phyloP scores from a whole-genome alignment of 2,888 invertebrate species.

The Sarcophaga caerulescens region DNA sequence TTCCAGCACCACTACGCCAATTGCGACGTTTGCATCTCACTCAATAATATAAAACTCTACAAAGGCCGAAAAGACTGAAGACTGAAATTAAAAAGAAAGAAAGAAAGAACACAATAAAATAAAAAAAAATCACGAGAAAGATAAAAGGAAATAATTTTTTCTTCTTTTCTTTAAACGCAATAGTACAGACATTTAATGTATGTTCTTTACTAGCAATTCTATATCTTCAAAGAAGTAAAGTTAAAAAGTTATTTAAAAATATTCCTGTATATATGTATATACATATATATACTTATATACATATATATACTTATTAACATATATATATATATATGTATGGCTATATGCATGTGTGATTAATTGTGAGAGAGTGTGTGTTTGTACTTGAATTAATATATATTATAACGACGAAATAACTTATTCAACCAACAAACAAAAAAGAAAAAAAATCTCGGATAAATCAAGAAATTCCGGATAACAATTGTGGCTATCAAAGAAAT shows the following conservation, averaged over 20 bases:
- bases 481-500: neutral
- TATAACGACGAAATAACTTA: conserved; percentile 37
- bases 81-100: conserved; percentile 6
- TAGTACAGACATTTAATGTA: conserved; percentile 38
- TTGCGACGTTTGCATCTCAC: conserved; percentile 54
- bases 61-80: conserved; percentile 48
- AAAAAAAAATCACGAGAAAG: conserved; percentile 46
- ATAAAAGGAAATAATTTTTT: conserved; percentile 44
- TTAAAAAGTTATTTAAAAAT: conserved; percentile 10
- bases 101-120: conserved; percentile 49
- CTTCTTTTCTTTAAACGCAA: conserved; percentile 15
- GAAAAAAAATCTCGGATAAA: conserved; percentile 44
- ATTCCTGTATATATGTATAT: conserved; percentile 26
- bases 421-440: conserved; percentile 52
- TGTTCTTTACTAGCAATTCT: conserved; percentile 29
- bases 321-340: neutral
- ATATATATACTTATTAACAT: conserved; percentile 20
- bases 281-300: conserved; percentile 1
- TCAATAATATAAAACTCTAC: conserved; percentile 51
- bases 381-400: conserved; percentile 19
- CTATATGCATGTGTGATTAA: neutral
- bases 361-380: conserved; percentile 18
- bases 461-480: neutral
- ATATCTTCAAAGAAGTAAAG: conserved; percentile 41
- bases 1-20: conserved; percentile 48